A percentile compares a stretch with the other conserved stretches of the same genome.
Conservation (phyloP, 2,113 vertebrate species). For the Platysteira castanea region DNA sequence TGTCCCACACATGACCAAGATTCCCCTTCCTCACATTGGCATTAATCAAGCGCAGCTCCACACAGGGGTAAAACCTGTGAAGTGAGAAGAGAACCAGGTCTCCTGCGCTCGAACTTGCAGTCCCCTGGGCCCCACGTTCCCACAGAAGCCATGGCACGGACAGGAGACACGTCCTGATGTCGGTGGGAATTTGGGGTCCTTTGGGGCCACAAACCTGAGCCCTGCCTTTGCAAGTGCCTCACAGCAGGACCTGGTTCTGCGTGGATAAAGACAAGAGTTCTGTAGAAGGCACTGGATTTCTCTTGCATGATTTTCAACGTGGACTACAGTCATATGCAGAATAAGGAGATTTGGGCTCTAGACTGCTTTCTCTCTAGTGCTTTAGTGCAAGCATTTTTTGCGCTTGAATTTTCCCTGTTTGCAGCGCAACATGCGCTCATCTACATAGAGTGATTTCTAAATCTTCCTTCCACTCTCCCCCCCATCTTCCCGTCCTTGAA, state of each 20-base stretch:
- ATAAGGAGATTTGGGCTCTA: slow-evolving; percentile 55
- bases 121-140: not conserved
- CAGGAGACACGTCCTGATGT: not conserved
- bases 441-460: not conserved
- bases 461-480: not conserved
- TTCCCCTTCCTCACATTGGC: not conserved
- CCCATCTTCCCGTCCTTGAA: not conserved
- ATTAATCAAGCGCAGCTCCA: not conserved
- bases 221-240: slow-evolving; percentile 51
- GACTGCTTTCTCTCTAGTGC: slow-evolving; percentile 12
- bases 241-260: slow-evolving; percentile 60
- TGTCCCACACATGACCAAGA: slow-evolving; percentile 12
- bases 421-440: not conserved
- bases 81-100: slow-evolving; percentile 29
- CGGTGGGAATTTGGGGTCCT: not conserved
- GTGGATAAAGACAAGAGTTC: slow-evolving; percentile 72
- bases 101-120: not conserved
- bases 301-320: slow-evolving; percentile 63
- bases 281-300: slow-evolving; percentile 80
- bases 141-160: not conserved
- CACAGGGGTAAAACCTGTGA: slow-evolving; percentile 39
- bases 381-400: slow-evolving; percentile 40
- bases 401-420: not conserved
- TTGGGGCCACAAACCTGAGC: not conserved
- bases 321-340: slow-evolving; percentile 59